A percentile compares a stretch with the other conserved stretches of the same genome.
These are phyloP conservation scores for Sesamia nonagrioides DNA, from an alignment of 1,140 invertebrate species.

Conservation along the genomic window DNA sequence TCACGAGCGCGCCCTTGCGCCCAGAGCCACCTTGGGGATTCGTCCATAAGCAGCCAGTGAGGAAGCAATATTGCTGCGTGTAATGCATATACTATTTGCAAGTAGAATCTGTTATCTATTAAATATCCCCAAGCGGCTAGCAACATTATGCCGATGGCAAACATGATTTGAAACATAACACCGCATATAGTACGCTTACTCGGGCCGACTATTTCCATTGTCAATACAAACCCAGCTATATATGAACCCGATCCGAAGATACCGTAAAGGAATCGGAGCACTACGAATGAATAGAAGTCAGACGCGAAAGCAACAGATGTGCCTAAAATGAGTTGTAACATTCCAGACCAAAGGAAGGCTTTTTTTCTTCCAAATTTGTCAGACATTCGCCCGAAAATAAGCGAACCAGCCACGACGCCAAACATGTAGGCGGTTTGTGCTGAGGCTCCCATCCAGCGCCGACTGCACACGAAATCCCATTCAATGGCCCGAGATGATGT, in stretches of 20 bases:
- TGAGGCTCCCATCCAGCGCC: constrained; percentile 93
- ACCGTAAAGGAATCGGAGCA: constrained; percentile 92
- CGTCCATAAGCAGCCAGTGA: constrained; percentile 94
- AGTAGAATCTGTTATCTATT: constrained; percentile 91
- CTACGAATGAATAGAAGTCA: constrained; percentile 91
- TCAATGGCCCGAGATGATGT: constrained; percentile 91
- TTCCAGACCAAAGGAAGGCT: constrained; percentile 91
- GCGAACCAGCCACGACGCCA: constrained; percentile 94
- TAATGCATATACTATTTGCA: constrained; percentile 93
- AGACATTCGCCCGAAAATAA: constrained; percentile 93
- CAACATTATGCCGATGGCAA: constrained; percentile 93
- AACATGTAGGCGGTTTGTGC: constrained; percentile 95
- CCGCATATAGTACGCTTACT: constrained; percentile 94
- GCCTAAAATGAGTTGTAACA: constrained; percentile 91
- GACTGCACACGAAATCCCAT: constrained; percentile 95
- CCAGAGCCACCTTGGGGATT: constrained; percentile 95
- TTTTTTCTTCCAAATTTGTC: constrained; percentile 95
- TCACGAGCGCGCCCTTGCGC: constrained; percentile 91
- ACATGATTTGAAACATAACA: constrained; percentile 93
- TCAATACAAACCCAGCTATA: constrained; percentile 93
- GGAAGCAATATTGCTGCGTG: constrained; percentile 91
- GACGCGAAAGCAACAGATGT: constrained; percentile 91
- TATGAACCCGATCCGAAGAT: constrained; percentile 94
- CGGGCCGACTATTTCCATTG: constrained; percentile 95
- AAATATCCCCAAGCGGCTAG: constrained; percentile 93